Evolutionary conservation across 2,113 vertebrate species (phyloP).

Genomic region (Plecotus auritus): DNA sequence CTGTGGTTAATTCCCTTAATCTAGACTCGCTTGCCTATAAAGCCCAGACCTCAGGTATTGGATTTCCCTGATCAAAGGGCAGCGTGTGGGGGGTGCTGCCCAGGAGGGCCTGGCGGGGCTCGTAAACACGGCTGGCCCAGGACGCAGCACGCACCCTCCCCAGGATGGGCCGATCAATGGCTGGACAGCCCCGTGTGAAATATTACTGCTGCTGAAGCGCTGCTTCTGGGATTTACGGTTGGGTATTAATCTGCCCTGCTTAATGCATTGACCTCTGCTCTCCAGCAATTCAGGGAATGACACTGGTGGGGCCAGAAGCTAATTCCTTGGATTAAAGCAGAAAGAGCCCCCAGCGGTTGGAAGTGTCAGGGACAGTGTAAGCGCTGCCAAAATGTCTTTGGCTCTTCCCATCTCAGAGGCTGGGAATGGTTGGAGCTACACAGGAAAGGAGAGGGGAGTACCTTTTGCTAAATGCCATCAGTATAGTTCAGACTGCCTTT

Average conservation of each 20-base stretch:
- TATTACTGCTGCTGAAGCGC: conserved; percentile 74
- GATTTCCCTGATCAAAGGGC: conserved; percentile 84
- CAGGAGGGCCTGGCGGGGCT: conserved; percentile 72
- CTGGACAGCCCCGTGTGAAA: conserved; percentile 77
- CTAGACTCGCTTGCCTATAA: conserved; percentile 82
- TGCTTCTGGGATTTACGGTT: conserved; percentile 80
- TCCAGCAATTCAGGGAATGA: conserved; percentile 70
- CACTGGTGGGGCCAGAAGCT: conserved; percentile 78
- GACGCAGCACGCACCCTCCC: conserved; percentile 56
- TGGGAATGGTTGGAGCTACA: fast-evolving
- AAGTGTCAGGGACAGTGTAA: conserved; percentile 52
- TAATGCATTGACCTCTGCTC: conserved; percentile 82
- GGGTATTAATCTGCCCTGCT: conserved; percentile 81
- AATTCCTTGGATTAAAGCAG: conserved; percentile 79
- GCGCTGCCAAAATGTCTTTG: not conserved
- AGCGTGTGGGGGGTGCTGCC: conserved; percentile 69
- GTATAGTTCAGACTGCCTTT: not conserved
- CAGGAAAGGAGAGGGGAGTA: too few relatives aligned
- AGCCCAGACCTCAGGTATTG: conserved; percentile 83
- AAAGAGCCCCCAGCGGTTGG: conserved; percentile 58
- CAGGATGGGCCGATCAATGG: conserved; percentile 69
- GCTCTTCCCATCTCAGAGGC: not conserved
- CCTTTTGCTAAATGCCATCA: fast-evolving
- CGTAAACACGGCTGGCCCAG: conserved; percentile 72
- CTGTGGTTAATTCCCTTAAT: conserved; percentile 85